Evolutionary conservation across 2,113 vertebrate genomes (phyloP).

Genomic region (Pelvicachromis taeniatus): DNA sequence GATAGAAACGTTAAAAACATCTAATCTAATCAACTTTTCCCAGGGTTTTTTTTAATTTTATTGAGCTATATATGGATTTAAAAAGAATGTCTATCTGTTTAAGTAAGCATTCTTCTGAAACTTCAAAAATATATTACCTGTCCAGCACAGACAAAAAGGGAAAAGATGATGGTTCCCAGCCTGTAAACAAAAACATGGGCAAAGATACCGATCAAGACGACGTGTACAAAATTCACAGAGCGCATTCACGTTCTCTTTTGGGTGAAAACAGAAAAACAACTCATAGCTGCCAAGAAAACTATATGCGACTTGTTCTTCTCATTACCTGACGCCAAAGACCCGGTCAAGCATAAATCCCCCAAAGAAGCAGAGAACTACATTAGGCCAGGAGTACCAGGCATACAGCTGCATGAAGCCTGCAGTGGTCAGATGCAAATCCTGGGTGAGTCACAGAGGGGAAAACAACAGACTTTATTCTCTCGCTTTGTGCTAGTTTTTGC

Average conservation of each 20-base stretch:
- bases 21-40: neutral
- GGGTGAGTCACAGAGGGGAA: neutral
- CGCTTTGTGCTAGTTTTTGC: neutral
- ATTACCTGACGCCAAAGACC: conserved; percentile 91
- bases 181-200: conserved; percentile 55
- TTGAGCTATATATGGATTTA: neutral
- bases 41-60: neutral
- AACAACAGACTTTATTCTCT: neutral
- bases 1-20: neutral
- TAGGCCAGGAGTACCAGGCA: conserved; percentile 98
- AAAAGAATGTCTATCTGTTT: neutral
- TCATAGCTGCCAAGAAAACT: neutral
- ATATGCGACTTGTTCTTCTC: neutral
- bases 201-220: neutral
- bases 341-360: conserved; percentile 94
- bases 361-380: conserved; percentile 93
- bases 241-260: neutral
- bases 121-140: conserved; percentile 76
- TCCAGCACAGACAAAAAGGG: conserved; percentile 86
- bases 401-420: conserved; percentile 92
- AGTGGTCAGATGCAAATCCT: conserved; percentile 92
- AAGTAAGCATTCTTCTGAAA: neutral
- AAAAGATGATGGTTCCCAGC: conserved; percentile 90
- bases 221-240: neutral
- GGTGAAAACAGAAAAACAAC: neutral